Evolutionary conservation across 2,797 vertebrate genomes (phyloP), one percentile per base, ranked within the genome.

Genomic region (Gobio occitaniae): DNA sequence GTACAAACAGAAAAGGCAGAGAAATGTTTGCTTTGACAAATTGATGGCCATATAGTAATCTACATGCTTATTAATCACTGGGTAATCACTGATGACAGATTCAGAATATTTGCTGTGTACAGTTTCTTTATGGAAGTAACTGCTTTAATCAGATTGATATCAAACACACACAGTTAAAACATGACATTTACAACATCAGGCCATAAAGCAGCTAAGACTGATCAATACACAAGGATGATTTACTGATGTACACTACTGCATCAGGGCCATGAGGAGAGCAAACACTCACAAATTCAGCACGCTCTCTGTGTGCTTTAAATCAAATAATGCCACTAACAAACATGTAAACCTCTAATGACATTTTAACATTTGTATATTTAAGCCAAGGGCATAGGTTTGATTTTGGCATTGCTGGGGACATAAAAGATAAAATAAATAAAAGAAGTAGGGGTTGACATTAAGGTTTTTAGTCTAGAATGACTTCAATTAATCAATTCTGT

Each of bases 111-210:
- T 92, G 93, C 92, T 89, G 91, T 90, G 86, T 84, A 90, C 93
- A 92, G 92, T 91, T 91, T 92, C 90, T 94, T 94, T 94, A 92
- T 89, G 90, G 90, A 87, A 92, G 94, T 92, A 95, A 96, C 95
- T 94, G 94, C 93, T 95, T 95, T 95, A 95, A 95, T 96, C 94
- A 93, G 93, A 93, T 95, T 95, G 93, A 95, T 95, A 95, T 95
- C 94, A 95, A 95, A 95, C 93, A 93, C 90, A 89, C 91, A 91
- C 93, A 93, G 94, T 95, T 95, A 95, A 95, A 95, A 95, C 92
- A 93, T 93, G 95, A 94, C 95, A 93, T 96, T 96, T 96, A 96
- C 94, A 95, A 94, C 94, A 85, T 88, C 91, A 90, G 82, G 90
- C 94, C 92, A 94, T 96, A 96, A 96, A 96, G 92, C 94, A 93